Evolutionary conservation across 2,797 vertebrate genomes (phyloP), one percentile per base, ranked within the genome.

Genomic region (Buphagus erythrorhynchus): DNA sequence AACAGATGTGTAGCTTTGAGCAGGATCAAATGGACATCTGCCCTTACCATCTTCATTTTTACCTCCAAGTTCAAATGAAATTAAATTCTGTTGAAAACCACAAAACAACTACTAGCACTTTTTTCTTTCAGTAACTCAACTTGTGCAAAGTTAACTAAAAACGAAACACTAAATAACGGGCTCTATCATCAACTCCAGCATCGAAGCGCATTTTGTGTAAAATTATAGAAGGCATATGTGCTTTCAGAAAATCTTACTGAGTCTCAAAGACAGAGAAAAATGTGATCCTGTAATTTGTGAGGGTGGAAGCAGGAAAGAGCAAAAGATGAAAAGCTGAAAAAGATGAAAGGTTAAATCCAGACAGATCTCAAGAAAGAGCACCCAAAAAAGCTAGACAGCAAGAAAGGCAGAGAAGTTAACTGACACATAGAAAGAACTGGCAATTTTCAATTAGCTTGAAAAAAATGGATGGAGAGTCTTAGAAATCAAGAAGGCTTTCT

Each of bases 11-110:
- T 99, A 99, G 97, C 99, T 99, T 61, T 99, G 99, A 2, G 99
- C 98, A 10, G 99, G 99, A 97, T 99, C 99, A 94, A 99, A 99
- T 16, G 99, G 99, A 95, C 99, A 99, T 80, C 99, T 98, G 67
- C 99, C 99, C 97, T 99, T 98, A 90, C 99, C 99, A 6, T 99
- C 99, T 89, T 99, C 99, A 54, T 97, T 97, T 88, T 80, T 98
- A 75, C 98, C 98, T 78, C 95, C 94, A 93, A 99, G 97, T 26
- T 97, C 95, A 69, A 99, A 98, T 83, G 98, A 98, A 97, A 97
- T 61, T 75, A 98, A 93, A 75, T 96, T 97, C 98, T 98, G 67
- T 87, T 69, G 59, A 76, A 93, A 93, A 77, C 4, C 38, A 85
- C 24, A 59, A n/a, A 78, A 40, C 13, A 77, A 82, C 7, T 28